These are phyloP conservation scores for Podotricha telesiphe DNA, from an alignment of 2,888 invertebrate species.

Conservation along the genomic window DNA sequence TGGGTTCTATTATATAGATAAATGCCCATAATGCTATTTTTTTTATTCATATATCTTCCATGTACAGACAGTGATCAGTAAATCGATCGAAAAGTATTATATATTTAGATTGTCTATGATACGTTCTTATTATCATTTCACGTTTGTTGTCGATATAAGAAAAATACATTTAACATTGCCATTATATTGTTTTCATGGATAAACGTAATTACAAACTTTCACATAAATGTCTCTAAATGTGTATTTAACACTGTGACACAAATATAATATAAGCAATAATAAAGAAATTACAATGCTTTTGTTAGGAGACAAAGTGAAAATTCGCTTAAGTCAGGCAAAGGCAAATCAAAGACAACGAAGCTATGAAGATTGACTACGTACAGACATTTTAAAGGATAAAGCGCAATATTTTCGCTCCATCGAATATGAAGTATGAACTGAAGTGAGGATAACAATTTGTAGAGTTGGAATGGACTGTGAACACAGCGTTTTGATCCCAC, in stretches of 20 bases:
- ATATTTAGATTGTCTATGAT: no score
- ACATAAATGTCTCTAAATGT: no score
- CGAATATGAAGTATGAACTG: slow-evolving; percentile 28
- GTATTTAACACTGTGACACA: slow-evolving; percentile 40
- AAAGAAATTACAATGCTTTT: background rate
- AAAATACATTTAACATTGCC: no score
- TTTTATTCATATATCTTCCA: no score
- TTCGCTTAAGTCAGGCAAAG: background rate
- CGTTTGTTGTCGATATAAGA: no score
- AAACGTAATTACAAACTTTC: no score
- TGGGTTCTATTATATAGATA: no score
- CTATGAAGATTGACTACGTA: slow-evolving; percentile 1
- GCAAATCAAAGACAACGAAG: slow-evolving; percentile 22
- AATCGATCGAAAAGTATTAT: no score
- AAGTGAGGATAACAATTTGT: slow-evolving; percentile 34
- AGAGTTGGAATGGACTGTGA: slow-evolving; percentile 30
- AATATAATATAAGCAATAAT: slow-evolving; percentile 25
- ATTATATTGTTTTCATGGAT: no score
- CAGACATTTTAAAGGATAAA: slow-evolving; percentile 23
- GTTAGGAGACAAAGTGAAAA: background rate
- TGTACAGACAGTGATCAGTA: no score
- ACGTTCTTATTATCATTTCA: no score
- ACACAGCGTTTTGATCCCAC: slow-evolving; percentile 26
- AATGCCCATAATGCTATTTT: no score
- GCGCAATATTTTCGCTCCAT: slow-evolving; percentile 30